Percentiles rank a stretch among this genome's conserved stretches.
Conservation (phyloP, 2,797 vertebrate genomes). For the Pipistrellus kuhlii region DNA sequence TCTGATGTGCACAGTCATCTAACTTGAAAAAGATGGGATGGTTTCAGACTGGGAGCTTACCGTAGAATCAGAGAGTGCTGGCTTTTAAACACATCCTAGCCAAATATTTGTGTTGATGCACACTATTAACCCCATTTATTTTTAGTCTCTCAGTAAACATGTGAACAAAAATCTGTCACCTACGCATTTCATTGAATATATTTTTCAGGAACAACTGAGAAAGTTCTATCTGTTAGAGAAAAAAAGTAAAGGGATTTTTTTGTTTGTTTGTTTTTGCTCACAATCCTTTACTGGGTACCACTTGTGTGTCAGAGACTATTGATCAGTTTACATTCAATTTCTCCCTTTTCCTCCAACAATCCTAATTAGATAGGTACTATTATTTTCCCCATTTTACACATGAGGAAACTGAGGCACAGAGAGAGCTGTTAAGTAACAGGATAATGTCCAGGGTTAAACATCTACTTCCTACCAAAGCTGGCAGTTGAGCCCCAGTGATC, state of each 20-base stretch:
- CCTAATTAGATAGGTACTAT: not conserved
- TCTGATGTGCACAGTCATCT: not conserved
- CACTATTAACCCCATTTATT: not conserved
- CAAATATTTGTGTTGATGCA: conserved; percentile 22
- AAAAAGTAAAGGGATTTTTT: not conserved
- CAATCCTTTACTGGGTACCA: not conserved
- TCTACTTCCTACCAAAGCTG: not conserved
- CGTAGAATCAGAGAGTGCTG: not conserved
- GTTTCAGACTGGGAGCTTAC: not conserved
- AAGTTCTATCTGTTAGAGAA: not conserved
- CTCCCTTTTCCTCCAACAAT: conserved; percentile 28
- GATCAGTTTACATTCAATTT: conserved; percentile 42
- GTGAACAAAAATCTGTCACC: conserved; percentile 15
- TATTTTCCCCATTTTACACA: not conserved
- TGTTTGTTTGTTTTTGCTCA: conserved; percentile 23
- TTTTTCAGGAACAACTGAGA: conserved; percentile 51
- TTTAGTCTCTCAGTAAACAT: not conserved
- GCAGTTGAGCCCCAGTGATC: not conserved
- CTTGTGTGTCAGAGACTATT: not conserved
- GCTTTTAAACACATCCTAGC: conserved; percentile 1
- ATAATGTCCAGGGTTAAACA: not conserved
- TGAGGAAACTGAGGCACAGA: conserved; percentile 24
- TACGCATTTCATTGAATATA: conserved; percentile 21
- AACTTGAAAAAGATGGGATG: not conserved
- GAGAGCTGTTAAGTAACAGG: conserved; percentile 9